Evolutionary conservation across 1,140 invertebrate species (phyloP), one percentile per base, ranked within the genome.

Genomic region (Hestina assimilis): DNA sequence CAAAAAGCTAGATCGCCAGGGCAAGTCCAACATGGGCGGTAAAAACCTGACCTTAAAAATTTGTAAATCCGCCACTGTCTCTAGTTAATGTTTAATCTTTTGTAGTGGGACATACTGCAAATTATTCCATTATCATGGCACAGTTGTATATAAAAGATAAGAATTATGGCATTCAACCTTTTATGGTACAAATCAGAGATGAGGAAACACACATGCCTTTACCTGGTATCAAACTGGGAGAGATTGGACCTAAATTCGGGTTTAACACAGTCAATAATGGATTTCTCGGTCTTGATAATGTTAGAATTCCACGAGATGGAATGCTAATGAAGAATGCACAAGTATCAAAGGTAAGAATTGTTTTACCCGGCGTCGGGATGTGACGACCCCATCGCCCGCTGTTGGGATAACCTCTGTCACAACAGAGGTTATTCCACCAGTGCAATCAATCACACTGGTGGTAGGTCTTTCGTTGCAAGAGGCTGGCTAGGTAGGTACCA

Each of bases 311-410:
- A 0, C 89, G 96, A 33, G 91, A 92, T 9, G 90, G 96, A 52
- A 96, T 99, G 96, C 76, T 98, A 3, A 98, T 98, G 97, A 97
- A 95, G 89, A 96, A 97, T 89, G 93, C 94, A 24, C 91, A 98
- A 91, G 95, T 96, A 66, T 86, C 93, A 20, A 87, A 91, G 78
- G 92, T 92, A 85, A 81, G 52, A 26, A 38, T n/a, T 48, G 6
- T 47, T 47, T 5, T 12, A 43, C 8, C 6, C 3, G 11, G n/a
- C n/a, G n/a, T n/a, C n/a, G n/a, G n/a, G n/a, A n/a, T n/a, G n/a
- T n/a, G n/a, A n/a, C n/a, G n/a, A n/a, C n/a, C n/a, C n/a, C n/a
- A n/a, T n/a, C n/a, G n/a, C n/a, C n/a, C n/a, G n/a, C n/a, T n/a
- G n/a, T n/a, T n/a, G n/a, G n/a, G n/a, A n/a, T n/a, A n/a, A n/a